Evolutionary conservation across 35 echinoderm and acorn worm genomes (phyloP).

Genomic region (Amphiura filiformis): DNA sequence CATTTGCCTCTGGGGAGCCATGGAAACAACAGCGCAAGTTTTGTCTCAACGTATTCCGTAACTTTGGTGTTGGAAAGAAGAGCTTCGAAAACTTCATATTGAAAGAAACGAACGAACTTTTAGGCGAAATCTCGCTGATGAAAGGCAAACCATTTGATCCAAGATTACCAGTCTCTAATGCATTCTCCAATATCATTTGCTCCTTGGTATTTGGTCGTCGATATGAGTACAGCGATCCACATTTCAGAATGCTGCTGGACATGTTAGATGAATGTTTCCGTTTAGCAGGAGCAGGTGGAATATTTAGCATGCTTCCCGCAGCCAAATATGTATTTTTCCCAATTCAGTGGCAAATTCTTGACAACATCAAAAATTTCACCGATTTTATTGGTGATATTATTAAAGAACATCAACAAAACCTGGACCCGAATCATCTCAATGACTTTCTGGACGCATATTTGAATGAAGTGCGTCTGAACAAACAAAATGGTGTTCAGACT

Average conservation of each 20-base stretch:
- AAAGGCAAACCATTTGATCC: slow-evolving; percentile 23
- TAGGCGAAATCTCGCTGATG: slow-evolving; percentile 13
- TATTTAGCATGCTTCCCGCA: slow-evolving; percentile 29
- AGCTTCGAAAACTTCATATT: slow-evolving; percentile 31
- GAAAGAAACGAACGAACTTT: slow-evolving; percentile 14
- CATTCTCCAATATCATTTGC: slow-evolving; percentile 54
- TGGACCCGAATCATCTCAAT: slow-evolving; percentile 12
- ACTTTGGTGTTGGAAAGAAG: slow-evolving; percentile 44
- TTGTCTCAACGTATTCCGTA: slow-evolving; percentile 31
- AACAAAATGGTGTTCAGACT: neutral
- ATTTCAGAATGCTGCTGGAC: slow-evolving; percentile 23
- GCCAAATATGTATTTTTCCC: slow-evolving; percentile 37
- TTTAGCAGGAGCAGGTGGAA: neutral
- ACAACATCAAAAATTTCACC: neutral
- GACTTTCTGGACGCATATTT: slow-evolving; percentile 59
- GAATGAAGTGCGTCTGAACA: slow-evolving; percentile 37
- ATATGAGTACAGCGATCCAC: slow-evolving; percentile 37
- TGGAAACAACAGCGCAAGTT: slow-evolving; percentile 49
- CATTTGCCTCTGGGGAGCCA: slow-evolving; percentile 20
- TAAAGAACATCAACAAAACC: slow-evolving; percentile 17
- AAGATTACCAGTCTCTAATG: neutral
- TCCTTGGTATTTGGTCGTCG: slow-evolving; percentile 36
- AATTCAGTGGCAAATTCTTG: neutral
- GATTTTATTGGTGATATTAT: slow-evolving; percentile 22
- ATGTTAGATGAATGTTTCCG: slow-evolving; percentile 33